Conservation (phyloP, 2,888 invertebrate genomes). For the Acleris literana region DNA sequence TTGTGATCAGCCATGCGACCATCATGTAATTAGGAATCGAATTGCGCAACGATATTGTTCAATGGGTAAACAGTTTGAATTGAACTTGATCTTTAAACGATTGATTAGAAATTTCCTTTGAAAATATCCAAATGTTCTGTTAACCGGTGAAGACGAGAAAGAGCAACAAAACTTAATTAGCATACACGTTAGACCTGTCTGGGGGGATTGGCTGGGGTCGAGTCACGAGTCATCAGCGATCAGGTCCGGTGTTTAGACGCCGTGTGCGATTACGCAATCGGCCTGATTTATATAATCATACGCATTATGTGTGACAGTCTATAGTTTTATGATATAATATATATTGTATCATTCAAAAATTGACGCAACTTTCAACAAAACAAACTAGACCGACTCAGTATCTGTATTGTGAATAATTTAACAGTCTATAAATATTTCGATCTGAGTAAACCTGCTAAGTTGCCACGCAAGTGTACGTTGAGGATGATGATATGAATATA, state of each 20-base stretch:
- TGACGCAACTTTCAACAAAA: neutral
- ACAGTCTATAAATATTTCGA: neutral
- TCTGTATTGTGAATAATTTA: constrained; percentile 3
- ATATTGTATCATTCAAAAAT: no score
- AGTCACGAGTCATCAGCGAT: constrained; percentile 22
- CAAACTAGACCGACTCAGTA: neutral
- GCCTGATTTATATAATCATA: constrained; percentile 24
- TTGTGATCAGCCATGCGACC: constrained; percentile 8
- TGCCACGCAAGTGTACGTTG: neutral
- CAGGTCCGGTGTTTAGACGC: constrained; percentile 24
- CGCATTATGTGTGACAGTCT: constrained; percentile 8
- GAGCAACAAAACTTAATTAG: constrained; percentile 29
- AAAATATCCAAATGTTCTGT: constrained; percentile 2
- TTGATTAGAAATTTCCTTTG: no score
- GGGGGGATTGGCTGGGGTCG: constrained; percentile 25
- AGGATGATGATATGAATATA: neutral
- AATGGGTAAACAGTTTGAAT: neutral
- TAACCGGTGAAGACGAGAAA: constrained; percentile 14
- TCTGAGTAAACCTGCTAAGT: neutral
- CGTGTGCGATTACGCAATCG: constrained; percentile 24
- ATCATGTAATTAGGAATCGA: constrained; percentile 4
- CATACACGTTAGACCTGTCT: constrained; percentile 30
- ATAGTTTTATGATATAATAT: neutral
- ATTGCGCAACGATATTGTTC: neutral
- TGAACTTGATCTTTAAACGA: no score